phyloP scores from a whole-genome alignment of 2,797 vertebrate genomes.

The Pteronotus mesoamericanus region DNA sequence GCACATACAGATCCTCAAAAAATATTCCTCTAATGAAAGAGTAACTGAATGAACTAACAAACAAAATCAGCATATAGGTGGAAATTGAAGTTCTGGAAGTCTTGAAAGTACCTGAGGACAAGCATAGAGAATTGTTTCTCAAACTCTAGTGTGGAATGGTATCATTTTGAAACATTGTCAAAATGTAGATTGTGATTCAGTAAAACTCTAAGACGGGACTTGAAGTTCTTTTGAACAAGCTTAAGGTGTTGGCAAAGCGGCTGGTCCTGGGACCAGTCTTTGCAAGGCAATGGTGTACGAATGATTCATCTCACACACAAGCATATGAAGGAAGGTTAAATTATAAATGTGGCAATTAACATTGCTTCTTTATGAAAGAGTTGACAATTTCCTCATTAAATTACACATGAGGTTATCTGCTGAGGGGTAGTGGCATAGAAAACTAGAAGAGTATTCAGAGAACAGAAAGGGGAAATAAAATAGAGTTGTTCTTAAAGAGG shows the following conservation, averaged over 20 bases:
- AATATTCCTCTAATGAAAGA: background rate
- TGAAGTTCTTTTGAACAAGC: background rate
- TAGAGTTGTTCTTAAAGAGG: background rate
- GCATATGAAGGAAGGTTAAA: background rate
- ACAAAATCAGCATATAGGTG: background rate
- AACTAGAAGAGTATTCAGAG: background rate
- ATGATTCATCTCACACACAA: background rate
- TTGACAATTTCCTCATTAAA: background rate
- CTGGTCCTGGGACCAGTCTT: background rate
- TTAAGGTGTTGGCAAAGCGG: background rate
- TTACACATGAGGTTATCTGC: background rate
- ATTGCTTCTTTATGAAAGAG: background rate
- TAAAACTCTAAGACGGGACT: background rate
- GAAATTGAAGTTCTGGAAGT: background rate
- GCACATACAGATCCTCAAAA: background rate
- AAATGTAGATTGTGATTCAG: background rate
- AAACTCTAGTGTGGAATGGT: background rate
- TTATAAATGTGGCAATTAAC: background rate
- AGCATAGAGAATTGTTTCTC: background rate
- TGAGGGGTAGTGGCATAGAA: background rate
- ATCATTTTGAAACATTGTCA: background rate
- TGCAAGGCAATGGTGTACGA: background rate
- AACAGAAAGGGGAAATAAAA: background rate
- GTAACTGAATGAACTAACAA: background rate
- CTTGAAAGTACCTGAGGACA: background rate